Evolutionary conservation across 2,888 invertebrate genomes (phyloP).

Genomic region (Bellardia bayeri): DNA sequence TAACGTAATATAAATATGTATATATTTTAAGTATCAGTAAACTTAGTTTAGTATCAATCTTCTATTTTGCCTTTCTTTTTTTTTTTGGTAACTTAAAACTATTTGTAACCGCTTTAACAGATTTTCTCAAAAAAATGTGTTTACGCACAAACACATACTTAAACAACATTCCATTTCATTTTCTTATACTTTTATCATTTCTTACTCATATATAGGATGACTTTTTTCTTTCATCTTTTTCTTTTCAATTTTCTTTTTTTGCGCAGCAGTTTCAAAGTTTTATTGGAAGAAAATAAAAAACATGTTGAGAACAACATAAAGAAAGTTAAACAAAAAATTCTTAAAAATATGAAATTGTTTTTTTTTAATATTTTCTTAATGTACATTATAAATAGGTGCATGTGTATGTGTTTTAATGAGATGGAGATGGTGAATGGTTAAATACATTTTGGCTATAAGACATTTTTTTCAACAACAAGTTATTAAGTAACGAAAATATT

Average conservation of each 20-base stretch:
- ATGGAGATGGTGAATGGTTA: too few species aligned
- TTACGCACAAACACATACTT: slow-evolving; percentile 35
- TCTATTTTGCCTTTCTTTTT: background rate
- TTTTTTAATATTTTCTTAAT: too few species aligned
- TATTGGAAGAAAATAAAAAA: background rate
- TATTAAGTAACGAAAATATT: too few species aligned
- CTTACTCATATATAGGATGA: background rate
- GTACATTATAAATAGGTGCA: too few species aligned
- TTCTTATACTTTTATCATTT: slow-evolving; percentile 26
- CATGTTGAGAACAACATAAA: too few species aligned
- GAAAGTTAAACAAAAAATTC: too few species aligned
- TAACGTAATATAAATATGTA: background rate
- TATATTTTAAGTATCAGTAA: slow-evolving; percentile 37
- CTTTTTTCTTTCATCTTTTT: background rate
- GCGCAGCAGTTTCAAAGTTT: background rate
- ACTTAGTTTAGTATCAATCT: slow-evolving; percentile 58
- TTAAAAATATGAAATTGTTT: too few species aligned
- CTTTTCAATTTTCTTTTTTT: slow-evolving; percentile 9
- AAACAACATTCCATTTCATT: slow-evolving; percentile 43
- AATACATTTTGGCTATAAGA: too few species aligned
- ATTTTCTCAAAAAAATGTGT: slow-evolving; percentile 35
- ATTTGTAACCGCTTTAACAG: slow-evolving; percentile 55
- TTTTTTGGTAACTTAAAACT: slow-evolving; percentile 62
- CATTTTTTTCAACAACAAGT: too few species aligned
- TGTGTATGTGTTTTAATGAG: too few species aligned